phyloP scores from a whole-genome alignment of 2,888 invertebrate genomes.

The Nemurella pictetii region DNA sequence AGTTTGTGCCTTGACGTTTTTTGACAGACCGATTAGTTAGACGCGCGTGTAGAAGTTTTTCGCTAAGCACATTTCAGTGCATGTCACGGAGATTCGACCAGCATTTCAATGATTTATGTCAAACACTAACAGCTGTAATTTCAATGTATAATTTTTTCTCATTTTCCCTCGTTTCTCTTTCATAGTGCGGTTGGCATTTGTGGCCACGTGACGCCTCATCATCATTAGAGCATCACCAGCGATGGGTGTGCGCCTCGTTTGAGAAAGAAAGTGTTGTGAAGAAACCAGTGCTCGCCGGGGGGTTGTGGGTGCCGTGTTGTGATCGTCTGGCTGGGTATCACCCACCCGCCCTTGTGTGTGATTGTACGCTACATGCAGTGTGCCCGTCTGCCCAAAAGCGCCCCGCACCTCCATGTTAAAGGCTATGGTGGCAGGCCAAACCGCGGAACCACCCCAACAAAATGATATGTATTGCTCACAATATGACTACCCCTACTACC shows the following conservation, averaged over 20 bases:
- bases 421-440: conserved; percentile 45
- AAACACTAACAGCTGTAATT: neutral
- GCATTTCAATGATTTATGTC: neutral
- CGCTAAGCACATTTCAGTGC: neutral
- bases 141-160: neutral
- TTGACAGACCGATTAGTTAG: too few species aligned
- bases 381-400: conserved; percentile 19
- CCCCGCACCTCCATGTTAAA: conserved; percentile 44
- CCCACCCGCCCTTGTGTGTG: conserved; percentile 9
- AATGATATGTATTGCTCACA: conserved; percentile 45
- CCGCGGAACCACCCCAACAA: conserved; percentile 38
- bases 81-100: neutral
- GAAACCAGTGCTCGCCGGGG: neutral
- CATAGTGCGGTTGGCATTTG: neutral
- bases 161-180: neutral
- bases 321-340: neutral
- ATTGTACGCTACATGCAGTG: too few species aligned
- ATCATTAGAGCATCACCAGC: neutral
- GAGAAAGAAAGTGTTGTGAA: neutral
- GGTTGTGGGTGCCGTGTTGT: neutral
- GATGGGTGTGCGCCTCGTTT: neutral
- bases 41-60: neutral
- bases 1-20: neutral
- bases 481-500: conserved; percentile 42
- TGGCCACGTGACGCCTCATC: neutral